Evolutionary conservation across 2,113 vertebrate genomes (phyloP), one percentile per base, ranked within the genome.

Genomic region (Pterocles gutturalis): DNA sequence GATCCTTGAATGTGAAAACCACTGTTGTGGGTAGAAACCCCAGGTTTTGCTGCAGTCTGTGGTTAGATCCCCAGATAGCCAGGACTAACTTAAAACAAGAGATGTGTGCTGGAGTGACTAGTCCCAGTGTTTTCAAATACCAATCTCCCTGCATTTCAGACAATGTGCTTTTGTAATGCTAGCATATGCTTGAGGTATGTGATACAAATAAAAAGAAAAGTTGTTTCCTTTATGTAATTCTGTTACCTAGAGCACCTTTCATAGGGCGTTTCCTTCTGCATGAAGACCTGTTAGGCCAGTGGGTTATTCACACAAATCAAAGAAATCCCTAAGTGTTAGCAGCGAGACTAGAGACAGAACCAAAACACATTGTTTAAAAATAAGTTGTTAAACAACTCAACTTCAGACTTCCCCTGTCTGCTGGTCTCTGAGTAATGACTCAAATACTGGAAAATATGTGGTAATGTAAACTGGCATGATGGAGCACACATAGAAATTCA

Each of bases 301-400:
- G 1, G n/a, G 34, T 55, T 92, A 43, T 64, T 89, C 72, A 67
- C 86, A 91, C 21, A 91, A 73, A 92, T 43, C 67, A 87, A 89
- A 79, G 45, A 25, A 83, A 72, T 58, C 29, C 34, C 13, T 41
- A 29, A 70, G 54, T 10, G 31, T 70, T 45, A 69, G 54, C 75
- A 92, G 24, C 1, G 2, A 88, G 57, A 57, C 79, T 38, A 33
- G 43, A 85, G 61, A 38, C 38, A 65, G 38, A 90, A 73, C 36
- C 87, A 57, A 87, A 91, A 82, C 29, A 45, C 46, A 34, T 6
- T 58, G 77, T 81, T 93, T 93, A 89, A 96, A 96, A 96, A 62
- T 75, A 95, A 86, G 22, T 67, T 81, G 29, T 58, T 87, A 24
- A 93, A 93, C 41, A 93, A 81, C 26, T 66, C 64, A 67, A 7